Evolutionary conservation across 2,113 vertebrate genomes (phyloP), one percentile per base, ranked within the genome.

Genomic region (Camelus bactrianus): DNA sequence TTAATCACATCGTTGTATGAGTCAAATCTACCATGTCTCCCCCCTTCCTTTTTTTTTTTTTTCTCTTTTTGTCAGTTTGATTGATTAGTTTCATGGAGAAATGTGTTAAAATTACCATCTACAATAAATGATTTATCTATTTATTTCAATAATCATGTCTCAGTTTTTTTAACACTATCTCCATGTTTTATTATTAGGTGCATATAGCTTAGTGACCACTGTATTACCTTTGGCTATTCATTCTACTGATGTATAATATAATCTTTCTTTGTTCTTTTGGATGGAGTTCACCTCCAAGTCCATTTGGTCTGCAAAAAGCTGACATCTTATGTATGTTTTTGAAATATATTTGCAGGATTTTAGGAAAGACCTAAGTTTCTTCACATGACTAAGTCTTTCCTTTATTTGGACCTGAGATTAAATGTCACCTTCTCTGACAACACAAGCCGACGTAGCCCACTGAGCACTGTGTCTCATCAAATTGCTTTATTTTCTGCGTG

Each of bases 1-100:
- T 56, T 95, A 93, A 70, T 93, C 95, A 48, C 82, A 70, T 82
- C 91, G 83, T 82, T 96, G 32, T 67, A 48, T 91, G 94, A 95
- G 82, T 93, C 54, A 95, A 88, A 96, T 90, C 79, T 92, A 77
- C 35, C 20, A 1, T 91, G 75, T 89, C 82, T 91, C 82, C 48
- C 22, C 14, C 50, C 38, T 42, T 42, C 67, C 54, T 89, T 32
- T 35, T 30, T 35, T 35, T 35, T 35, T 35, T 73, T 92, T 28
- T 48, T 64, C 35, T 81, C 64, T 90, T 81, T 79, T 83, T 26
- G 56, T 90, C 16, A 19, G 32, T 70, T 96, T 92, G 75, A 75
- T 95, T 70, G 70, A 93, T 86, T 87, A 14, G 69, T 80, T 93
- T 77, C 85, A 91, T 62, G 30, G 60, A 89, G 3, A 19, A 92